Percentiles rank a stretch among this genome's conserved stretches.
phyloP scores from a whole-genome alignment of 2,888 invertebrate species.

The Heteromyza rotundicornis region DNA sequence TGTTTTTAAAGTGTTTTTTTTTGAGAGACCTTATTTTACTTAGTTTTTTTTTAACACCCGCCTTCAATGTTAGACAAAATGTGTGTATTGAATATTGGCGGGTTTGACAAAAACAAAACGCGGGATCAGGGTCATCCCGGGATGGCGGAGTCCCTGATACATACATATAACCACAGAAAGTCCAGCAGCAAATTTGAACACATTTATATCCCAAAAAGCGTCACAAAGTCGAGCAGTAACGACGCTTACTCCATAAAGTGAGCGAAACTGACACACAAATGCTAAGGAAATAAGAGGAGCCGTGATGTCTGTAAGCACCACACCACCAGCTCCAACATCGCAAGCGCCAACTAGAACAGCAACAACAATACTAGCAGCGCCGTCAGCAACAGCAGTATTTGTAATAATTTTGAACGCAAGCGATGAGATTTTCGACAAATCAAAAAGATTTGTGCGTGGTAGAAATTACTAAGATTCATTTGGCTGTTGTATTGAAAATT shows the following conservation, averaged over 20 bases:
- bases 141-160: too few relatives aligned
- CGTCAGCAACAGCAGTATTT: constrained; percentile 5
- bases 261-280: not conserved
- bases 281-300: constrained; percentile 6
- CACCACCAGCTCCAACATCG: not conserved
- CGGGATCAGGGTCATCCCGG: too few relatives aligned
- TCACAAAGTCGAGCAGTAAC: constrained; percentile 31
- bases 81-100: too few relatives aligned
- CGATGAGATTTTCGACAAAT: not conserved
- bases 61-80: too few relatives aligned
- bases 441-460: constrained; percentile 4
- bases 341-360: not conserved
- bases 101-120: too few relatives aligned
- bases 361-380: not conserved
- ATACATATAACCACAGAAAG: not conserved
- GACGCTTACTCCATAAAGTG: constrained; percentile 14
- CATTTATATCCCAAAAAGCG: constrained; percentile 27
- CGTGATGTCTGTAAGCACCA: constrained; percentile 20
- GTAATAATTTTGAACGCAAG: constrained; percentile 7
- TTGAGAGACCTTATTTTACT: too few relatives aligned
- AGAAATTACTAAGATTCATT: too few relatives aligned
- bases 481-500: too few relatives aligned
- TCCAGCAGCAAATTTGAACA: constrained; percentile 3
- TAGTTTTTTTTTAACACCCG: too few relatives aligned
- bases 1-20: too few relatives aligned